A percentile compares a stretch with the other conserved stretches of the same genome.
phyloP scores from a whole-genome alignment of 1,140 invertebrate species.

The Ceratosolen solmsi region DNA sequence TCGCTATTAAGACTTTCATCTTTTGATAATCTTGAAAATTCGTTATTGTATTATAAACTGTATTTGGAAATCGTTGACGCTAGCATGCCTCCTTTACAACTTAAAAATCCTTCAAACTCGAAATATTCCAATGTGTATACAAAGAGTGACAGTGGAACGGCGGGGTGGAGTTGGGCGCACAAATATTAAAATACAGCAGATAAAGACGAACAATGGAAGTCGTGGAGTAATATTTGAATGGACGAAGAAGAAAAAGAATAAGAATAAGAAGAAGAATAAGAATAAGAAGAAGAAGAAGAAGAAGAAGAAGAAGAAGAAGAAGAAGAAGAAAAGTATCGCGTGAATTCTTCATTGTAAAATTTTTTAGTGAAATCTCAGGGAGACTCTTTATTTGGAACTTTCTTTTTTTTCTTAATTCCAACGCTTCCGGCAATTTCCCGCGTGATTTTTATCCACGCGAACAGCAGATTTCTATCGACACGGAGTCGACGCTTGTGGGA shows the following conservation, averaged over 20 bases:
- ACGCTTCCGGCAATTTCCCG: conserved; percentile 38
- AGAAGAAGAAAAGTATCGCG: neutral
- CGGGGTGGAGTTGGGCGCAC: too few species aligned
- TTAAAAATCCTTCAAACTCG: too few species aligned
- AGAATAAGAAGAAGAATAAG: too few species aligned
- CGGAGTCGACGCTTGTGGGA: neutral
- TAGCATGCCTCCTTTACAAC: too few species aligned
- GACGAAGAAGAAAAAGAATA: neutral
- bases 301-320: too few species aligned
- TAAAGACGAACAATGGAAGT: neutral
- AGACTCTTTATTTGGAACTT: conserved; percentile 22
- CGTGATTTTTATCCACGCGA: conserved; percentile 5
- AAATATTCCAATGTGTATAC: too few species aligned
- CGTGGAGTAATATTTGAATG: neutral
- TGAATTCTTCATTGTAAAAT: neutral
- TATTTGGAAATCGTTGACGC: too few species aligned
- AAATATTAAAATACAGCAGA: neutral
- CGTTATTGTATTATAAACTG: too few species aligned
- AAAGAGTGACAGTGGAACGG: too few species aligned
- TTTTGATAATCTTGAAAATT: too few species aligned
- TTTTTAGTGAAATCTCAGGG: neutral
- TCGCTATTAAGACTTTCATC: too few species aligned
- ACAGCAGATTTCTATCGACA: conserved; percentile 12
- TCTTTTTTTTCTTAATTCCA: conserved; percentile 25
- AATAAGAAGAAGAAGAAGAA: too few species aligned